phyloP scores from a whole-genome alignment of 23 tunicate genomes.

The Trididemnum clinides region DNA sequence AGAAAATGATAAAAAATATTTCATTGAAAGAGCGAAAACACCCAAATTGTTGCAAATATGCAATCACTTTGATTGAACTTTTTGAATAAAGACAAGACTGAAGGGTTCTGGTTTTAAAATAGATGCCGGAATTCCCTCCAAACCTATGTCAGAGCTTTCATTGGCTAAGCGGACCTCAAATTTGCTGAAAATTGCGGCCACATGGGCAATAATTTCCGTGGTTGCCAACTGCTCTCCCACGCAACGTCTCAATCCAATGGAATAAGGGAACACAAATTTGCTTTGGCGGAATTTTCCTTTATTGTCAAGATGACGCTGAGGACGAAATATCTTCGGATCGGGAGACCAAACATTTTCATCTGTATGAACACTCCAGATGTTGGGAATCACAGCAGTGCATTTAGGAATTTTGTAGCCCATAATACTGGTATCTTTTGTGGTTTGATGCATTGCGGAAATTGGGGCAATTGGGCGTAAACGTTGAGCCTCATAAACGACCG shows the following conservation, averaged over 20 bases:
- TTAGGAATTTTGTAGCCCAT: slow-evolving; percentile 64
- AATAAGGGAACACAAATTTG: slow-evolving; percentile 65
- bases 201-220: slow-evolving; percentile 31
- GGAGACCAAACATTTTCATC: slow-evolving; percentile 68
- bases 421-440: slow-evolving; percentile 50
- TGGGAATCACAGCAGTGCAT: slow-evolving; percentile 49
- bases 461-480: slow-evolving; percentile 85
- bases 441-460: slow-evolving; percentile 40
- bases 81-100: background rate
- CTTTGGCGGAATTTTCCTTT: slow-evolving; percentile 58
- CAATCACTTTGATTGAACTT: background rate
- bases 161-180: slow-evolving; percentile 30
- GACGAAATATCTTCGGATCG: slow-evolving; percentile 70
- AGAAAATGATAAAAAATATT: background rate
- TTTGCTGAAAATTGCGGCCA: slow-evolving; percentile 26
- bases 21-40: background rate
- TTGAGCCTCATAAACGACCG: slow-evolving; percentile 62
- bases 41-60: background rate
- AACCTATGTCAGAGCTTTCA: slow-evolving; percentile 3
- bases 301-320: slow-evolving; percentile 73
- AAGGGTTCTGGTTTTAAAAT: slow-evolving; percentile 17
- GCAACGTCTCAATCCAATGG: slow-evolving; percentile 60
- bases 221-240: slow-evolving; percentile 61
- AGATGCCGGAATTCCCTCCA: background rate
- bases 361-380: slow-evolving; percentile 82